These are phyloP conservation scores for Phoeniculus purpureus DNA, from an alignment of 2,797 vertebrate species.

Conservation along the genomic window DNA sequence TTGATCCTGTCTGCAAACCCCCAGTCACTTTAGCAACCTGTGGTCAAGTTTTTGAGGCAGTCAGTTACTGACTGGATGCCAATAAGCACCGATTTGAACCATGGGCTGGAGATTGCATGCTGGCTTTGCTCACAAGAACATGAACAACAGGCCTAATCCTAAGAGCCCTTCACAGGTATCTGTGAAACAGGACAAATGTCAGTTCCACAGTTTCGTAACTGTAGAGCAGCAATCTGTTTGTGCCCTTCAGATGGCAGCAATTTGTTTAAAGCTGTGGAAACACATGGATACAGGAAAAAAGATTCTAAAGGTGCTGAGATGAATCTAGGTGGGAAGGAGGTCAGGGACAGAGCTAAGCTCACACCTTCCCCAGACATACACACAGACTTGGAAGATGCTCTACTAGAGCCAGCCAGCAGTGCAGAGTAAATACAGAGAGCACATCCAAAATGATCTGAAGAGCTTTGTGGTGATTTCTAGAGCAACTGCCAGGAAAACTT, in stretches of 20 bases:
- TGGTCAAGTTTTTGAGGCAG: background rate
- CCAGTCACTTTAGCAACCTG: rapidly evolving
- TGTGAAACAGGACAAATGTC: too few relatives aligned
- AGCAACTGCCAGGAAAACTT: background rate
- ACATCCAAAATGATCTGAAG: background rate
- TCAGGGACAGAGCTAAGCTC: background rate
- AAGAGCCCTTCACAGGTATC: background rate
- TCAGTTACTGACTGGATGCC: background rate
- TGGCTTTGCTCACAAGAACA: background rate
- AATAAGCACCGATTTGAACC: background rate
- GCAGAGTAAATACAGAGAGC: background rate
- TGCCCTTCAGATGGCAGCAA: background rate
- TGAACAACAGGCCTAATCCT: background rate
- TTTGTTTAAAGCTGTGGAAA: background rate
- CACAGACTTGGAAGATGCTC: background rate
- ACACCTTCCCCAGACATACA: background rate
- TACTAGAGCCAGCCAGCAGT: background rate
- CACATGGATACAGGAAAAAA: background rate
- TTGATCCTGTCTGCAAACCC: background rate
- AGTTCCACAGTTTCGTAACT: background rate
- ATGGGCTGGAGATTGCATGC: background rate
- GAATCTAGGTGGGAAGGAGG: background rate
- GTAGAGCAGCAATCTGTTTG: background rate
- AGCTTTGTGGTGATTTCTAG: background rate
- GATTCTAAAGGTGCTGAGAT: background rate